Percentiles rank a stretch among this genome's conserved stretches.
phyloP scores from a whole-genome alignment of 2,888 invertebrate species.

The Catonia carolina region DNA sequence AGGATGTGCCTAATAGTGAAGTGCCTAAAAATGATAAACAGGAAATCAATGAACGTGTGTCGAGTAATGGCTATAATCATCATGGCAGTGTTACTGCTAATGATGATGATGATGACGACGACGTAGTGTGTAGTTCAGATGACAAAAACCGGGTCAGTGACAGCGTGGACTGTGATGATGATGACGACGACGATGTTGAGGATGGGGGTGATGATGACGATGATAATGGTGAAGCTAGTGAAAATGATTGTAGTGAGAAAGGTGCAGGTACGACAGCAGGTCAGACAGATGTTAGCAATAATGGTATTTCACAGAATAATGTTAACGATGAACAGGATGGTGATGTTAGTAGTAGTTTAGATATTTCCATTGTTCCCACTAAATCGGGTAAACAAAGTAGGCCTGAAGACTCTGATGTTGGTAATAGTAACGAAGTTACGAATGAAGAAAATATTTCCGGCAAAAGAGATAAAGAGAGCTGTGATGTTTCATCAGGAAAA shows the following conservation, averaged over 20 bases:
- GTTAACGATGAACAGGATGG: constrained; percentile 6
- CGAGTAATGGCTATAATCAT: constrained; percentile 24
- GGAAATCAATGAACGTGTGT: constrained; percentile 34
- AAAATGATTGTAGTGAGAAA: constrained; percentile 38
- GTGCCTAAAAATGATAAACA: constrained; percentile 32
- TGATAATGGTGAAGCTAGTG: constrained; percentile 41
- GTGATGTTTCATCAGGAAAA: too few species aligned
- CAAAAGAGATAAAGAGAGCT: too few species aligned
- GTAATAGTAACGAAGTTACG: constrained; percentile 22
- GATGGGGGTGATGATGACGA: constrained; percentile 37
- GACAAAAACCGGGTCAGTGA: not conserved
- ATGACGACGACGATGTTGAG: not conserved
- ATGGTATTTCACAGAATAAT: constrained; percentile 10
- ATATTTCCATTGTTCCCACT: too few species aligned
- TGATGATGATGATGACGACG: constrained; percentile 25
- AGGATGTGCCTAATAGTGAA: constrained; percentile 27
- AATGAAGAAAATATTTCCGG: too few species aligned
- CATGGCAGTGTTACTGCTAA: constrained; percentile 29
- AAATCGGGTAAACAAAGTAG: constrained; percentile 22
- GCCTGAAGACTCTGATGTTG: constrained; percentile 24
- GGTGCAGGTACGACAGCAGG: constrained; percentile 38
- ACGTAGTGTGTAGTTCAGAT: constrained; percentile 19
- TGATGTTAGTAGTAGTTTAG: too few species aligned
- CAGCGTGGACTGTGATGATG: not conserved
- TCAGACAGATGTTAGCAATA: constrained; percentile 26